Base-by-base conservation (phyloP, 2,113 vertebrate genomes). In the Collichthys lucidus region DNA sequence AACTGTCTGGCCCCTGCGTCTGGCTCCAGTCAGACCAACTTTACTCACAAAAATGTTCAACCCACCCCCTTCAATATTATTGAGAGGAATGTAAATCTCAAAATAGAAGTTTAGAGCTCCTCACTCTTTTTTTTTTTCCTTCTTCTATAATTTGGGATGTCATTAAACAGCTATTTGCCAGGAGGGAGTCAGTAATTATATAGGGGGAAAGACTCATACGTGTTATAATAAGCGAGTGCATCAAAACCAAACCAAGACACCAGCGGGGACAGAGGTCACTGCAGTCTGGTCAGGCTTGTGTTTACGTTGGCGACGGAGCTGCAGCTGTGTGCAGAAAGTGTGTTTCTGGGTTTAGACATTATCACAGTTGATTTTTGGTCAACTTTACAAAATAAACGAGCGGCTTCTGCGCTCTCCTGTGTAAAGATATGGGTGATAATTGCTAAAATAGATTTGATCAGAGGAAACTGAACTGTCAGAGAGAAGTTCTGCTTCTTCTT, bases 1-100 rank as follows among this genome's bases (percentile, higher is more conserved):
- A 94, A 93, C 88, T 71, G 94, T 94, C 94, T 93, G 91, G 91
- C 61, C 88, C 56, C 83, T 77, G 47, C 3, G 89, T 93, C 92
- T 94, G 93, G 90, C 93, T 94, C 92, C 93, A 93, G 88, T 88
- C 83, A 61, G 87, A 77, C 86, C 89, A 83, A 85, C 86, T 91
- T 92, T 91, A 92, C 89, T 91, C 90, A 85, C 88, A 89, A 79
- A 90, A 89, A 93, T 67, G 60, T 68, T 76, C 49, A 50, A 42
- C 53, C 31, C 75, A 77, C 75, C 77, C 80, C 35, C 44, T 53
- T 16, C 56, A 4, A 73, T 68, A 85, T 92, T 90, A 88, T 90
- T 83, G 88, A 76, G 78, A 62, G 68, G 83, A 91, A 92, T 90
- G 83, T 94, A 89, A 90, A 90, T 77, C 85, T 79, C 44, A 78